Conservation (phyloP, 30 jellyfish, hydroid and myxozoan genomes). For the Aurelia sp. region DNA sequence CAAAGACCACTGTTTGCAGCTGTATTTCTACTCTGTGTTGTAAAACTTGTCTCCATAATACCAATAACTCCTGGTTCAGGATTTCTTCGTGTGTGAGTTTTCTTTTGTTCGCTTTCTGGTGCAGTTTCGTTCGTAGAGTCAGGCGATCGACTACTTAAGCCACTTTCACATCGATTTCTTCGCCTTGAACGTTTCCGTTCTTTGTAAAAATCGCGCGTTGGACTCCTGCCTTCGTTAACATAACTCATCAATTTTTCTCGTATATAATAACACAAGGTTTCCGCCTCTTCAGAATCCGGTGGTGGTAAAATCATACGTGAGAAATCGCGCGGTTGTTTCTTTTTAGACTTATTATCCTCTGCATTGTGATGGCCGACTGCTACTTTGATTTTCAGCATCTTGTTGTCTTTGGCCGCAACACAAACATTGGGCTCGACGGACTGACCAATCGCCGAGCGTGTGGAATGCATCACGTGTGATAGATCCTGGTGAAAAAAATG, state of each 20-base stretch:
- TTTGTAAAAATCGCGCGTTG: conserved; percentile 18
- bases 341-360: not conserved
- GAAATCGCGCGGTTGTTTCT: conserved; percentile 25
- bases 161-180: conserved; percentile 32
- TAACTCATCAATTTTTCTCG: conserved; percentile 56
- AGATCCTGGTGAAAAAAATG: conserved; percentile 15
- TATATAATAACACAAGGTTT: conserved; percentile 64
- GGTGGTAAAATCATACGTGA: conserved; percentile 80
- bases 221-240: conserved; percentile 27
- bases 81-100: not conserved
- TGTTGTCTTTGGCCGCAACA: conserved; percentile 16
- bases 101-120: not conserved
- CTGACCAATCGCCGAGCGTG: conserved; percentile 42
- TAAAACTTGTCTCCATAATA: conserved; percentile 13
- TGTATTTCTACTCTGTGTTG: not conserved
- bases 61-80: not conserved
- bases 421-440: conserved; percentile 15
- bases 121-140: conserved; percentile 10
- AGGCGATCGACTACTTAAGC: conserved; percentile 16
- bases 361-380: conserved; percentile 28
- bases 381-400: conserved; percentile 48
- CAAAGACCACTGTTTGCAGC: not conserved
- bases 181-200: conserved; percentile 39
- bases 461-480: conserved; percentile 54
- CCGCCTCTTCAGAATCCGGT: conserved; percentile 88